A percentile compares a stretch with the other conserved stretches of the same genome.
These are phyloP conservation scores for Cosmia trapezina DNA, from an alignment of 2,888 invertebrate species.

Conservation along the genomic window DNA sequence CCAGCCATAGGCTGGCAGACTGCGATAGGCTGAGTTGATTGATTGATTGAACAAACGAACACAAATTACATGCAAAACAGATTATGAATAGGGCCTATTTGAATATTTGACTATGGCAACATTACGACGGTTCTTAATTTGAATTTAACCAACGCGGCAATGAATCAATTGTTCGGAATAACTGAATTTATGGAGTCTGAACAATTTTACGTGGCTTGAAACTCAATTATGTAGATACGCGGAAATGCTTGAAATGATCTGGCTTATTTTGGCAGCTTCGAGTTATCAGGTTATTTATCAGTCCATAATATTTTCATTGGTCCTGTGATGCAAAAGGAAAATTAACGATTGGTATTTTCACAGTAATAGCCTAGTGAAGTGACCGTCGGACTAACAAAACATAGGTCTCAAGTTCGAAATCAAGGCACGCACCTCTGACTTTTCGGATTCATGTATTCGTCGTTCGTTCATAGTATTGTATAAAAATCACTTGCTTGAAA, in stretches of 20 bases:
- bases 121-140: conserved; percentile 34
- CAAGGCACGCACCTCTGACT: too few relatives aligned
- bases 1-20: too few relatives aligned
- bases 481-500: too few relatives aligned
- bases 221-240: neutral
- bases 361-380: too few relatives aligned
- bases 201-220: conserved; percentile 26
- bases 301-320: neutral
- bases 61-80: conserved; percentile 10
- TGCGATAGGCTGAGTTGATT: too few relatives aligned
- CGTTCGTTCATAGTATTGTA: too few relatives aligned
- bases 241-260: neutral
- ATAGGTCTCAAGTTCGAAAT: too few relatives aligned
- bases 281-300: neutral
- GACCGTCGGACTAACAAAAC: too few relatives aligned
- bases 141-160: conserved; percentile 29
- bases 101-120: conserved; percentile 49
- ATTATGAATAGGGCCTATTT: conserved; percentile 24
- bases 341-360: too few relatives aligned
- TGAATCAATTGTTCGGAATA: conserved; percentile 24
- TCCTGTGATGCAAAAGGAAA: neutral
- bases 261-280: neutral
- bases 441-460: too few relatives aligned
- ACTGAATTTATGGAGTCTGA: conserved; percentile 12
- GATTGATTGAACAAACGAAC: conserved; percentile 1